phyloP scores from a whole-genome alignment of 2,113 vertebrate species.

The Seriola dumerili region DNA sequence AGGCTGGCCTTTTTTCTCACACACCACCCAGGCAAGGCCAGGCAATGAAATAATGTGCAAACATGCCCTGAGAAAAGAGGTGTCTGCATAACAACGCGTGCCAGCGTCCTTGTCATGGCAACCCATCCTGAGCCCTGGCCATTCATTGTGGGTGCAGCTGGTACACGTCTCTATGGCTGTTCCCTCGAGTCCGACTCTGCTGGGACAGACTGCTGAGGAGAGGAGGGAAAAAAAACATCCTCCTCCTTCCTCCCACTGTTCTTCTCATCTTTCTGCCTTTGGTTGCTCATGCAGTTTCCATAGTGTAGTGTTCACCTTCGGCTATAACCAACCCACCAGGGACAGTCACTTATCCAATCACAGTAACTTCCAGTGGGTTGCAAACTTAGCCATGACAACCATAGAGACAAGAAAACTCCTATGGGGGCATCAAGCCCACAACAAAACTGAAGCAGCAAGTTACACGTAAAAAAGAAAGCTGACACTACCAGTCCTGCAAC shows the following conservation, averaged over 20 bases:
- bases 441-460: slow-evolving; percentile 23
- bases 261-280: slow-evolving; percentile 18
- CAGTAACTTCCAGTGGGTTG: slow-evolving; percentile 23
- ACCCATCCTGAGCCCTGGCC: slow-evolving; percentile 53
- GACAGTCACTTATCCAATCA: slow-evolving; percentile 17
- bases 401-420: slow-evolving; percentile 28
- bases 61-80: slow-evolving; percentile 55
- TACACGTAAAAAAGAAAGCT: background rate
- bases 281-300: slow-evolving; percentile 34
- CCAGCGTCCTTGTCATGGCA: slow-evolving; percentile 71
- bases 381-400: slow-evolving; percentile 38
- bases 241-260: slow-evolving; percentile 6
- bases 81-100: slow-evolving; percentile 53
- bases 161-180: slow-evolving; percentile 56
- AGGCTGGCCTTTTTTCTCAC: slow-evolving; percentile 12
- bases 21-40: slow-evolving; percentile 22
- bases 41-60: slow-evolving; percentile 60
- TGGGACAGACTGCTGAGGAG: slow-evolving; percentile 42
- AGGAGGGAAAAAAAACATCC: background rate
- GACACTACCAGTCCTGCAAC: background rate
- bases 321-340: slow-evolving; percentile 26
- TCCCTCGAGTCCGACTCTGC: slow-evolving; percentile 44
- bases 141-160: slow-evolving; percentile 70
- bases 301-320: background rate
- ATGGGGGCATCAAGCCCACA: background rate